phyloP scores from a whole-genome alignment of 2,888 invertebrate genomes.

The Isoperla grammatica region DNA sequence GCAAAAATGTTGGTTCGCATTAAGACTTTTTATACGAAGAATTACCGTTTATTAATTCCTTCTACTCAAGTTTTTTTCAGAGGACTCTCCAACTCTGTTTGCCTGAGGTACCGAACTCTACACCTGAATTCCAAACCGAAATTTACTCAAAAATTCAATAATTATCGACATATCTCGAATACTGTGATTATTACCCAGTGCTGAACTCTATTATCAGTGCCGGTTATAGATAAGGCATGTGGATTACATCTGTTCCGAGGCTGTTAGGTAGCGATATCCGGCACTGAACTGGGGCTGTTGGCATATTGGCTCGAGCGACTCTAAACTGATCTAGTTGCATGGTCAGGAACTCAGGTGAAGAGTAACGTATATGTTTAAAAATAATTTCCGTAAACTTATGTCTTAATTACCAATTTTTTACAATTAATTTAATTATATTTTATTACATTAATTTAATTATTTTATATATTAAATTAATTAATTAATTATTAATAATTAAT shows the following conservation, averaged over 20 bases:
- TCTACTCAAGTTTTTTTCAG: constrained; percentile 5
- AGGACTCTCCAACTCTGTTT: no score
- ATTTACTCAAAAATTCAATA: not conserved
- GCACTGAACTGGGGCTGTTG: constrained; percentile 21
- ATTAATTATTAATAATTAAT: no score
- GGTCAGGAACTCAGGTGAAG: constrained; percentile 31
- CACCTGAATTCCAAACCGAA: constrained; percentile 33
- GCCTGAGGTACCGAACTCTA: constrained; percentile 33
- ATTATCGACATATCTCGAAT: constrained; percentile 21
- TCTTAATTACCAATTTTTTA: no score
- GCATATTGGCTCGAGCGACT: not conserved
- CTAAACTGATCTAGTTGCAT: not conserved
- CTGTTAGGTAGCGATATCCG: constrained; percentile 1
- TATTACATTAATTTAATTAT: no score
- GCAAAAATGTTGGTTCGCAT: constrained; percentile 1
- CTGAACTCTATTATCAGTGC: constrained; percentile 3
- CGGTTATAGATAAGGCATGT: not conserved
- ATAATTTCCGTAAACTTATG: no score
- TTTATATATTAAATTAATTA: no score
- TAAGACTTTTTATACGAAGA: not conserved
- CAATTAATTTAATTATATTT: no score
- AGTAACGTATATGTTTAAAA: constrained; percentile 14
- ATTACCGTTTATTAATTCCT: constrained; percentile 1
- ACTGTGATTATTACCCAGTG: not conserved
- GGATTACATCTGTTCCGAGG: not conserved